A percentile compares a stretch with the other conserved stretches of the same genome.
These are phyloP conservation scores for Eugnorisma glareosa DNA, from an alignment of 2,888 invertebrate genomes.

Conservation along the genomic window DNA sequence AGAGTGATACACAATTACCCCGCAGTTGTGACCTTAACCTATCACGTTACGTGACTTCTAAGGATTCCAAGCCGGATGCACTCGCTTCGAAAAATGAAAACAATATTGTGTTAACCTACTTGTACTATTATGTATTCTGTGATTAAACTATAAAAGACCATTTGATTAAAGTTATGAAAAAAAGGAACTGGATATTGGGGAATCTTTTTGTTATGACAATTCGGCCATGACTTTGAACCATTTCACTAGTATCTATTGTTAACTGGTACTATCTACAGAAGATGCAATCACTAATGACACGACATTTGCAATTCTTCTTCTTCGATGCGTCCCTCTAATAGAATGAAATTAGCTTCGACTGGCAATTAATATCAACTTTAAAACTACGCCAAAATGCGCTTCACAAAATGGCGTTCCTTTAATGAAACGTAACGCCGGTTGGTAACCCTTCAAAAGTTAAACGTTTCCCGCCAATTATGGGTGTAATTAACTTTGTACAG, in stretches of 20 bases:
- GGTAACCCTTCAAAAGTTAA: background rate
- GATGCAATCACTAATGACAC: background rate
- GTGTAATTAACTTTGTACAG: conserved; percentile 33
- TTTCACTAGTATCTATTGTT: too few relatives aligned
- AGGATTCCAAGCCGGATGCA: conserved; percentile 2
- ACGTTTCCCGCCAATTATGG: conserved; percentile 19
- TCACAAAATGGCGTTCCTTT: background rate
- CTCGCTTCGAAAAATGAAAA: background rate
- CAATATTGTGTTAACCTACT: background rate
- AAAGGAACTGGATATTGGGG: background rate
- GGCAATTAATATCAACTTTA: background rate
- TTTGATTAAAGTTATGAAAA: background rate
- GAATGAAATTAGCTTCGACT: background rate
- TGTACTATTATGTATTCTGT: background rate
- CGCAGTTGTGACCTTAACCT: conserved; percentile 1
- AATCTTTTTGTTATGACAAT: background rate
- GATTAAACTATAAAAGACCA: background rate
- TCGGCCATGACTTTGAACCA: background rate
- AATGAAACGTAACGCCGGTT: background rate
- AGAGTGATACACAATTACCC: background rate
- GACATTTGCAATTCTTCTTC: background rate
- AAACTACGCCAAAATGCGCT: background rate
- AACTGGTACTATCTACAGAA: background rate
- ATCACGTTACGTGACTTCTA: conserved; percentile 6
- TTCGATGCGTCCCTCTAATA: background rate